Evolutionary conservation across 2,113 vertebrate genomes (phyloP).

Genomic region (Coturnix japonica): DNA sequence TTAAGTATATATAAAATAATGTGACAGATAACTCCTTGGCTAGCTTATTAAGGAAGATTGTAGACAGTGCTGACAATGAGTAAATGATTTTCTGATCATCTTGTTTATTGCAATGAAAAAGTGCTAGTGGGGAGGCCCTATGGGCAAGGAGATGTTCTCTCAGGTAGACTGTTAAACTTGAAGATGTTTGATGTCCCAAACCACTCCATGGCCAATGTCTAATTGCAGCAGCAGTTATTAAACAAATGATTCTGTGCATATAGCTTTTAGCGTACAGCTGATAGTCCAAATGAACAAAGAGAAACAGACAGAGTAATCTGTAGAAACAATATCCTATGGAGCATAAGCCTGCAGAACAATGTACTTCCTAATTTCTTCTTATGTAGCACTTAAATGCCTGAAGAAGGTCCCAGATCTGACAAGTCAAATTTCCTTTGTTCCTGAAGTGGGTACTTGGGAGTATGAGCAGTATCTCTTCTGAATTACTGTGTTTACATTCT

Average conservation of each 20-base stretch:
- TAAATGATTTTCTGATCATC: background rate
- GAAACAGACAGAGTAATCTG: conserved; percentile 24
- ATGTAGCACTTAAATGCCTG: background rate
- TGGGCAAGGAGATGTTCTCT: background rate
- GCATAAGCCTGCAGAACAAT: background rate
- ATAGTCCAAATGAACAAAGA: background rate
- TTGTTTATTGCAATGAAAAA: background rate
- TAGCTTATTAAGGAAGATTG: background rate
- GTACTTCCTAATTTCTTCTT: conserved; percentile 16
- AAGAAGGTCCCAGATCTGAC: conserved; percentile 8
- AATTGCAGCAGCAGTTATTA: background rate
- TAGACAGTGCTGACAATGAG: background rate
- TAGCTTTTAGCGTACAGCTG: background rate
- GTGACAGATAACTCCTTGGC: background rate
- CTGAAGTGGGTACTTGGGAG: background rate
- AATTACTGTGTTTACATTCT: background rate
- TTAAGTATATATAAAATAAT: background rate
- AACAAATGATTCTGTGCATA: background rate
- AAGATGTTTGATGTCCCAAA: background rate
- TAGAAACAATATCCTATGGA: background rate
- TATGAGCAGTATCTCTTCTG: background rate
- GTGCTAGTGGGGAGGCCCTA: background rate
- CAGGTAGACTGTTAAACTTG: background rate
- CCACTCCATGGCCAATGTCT: background rate
- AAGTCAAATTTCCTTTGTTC: background rate